Conservation (phyloP, 2,797 vertebrate genomes). For the Pristis pectinata region DNA sequence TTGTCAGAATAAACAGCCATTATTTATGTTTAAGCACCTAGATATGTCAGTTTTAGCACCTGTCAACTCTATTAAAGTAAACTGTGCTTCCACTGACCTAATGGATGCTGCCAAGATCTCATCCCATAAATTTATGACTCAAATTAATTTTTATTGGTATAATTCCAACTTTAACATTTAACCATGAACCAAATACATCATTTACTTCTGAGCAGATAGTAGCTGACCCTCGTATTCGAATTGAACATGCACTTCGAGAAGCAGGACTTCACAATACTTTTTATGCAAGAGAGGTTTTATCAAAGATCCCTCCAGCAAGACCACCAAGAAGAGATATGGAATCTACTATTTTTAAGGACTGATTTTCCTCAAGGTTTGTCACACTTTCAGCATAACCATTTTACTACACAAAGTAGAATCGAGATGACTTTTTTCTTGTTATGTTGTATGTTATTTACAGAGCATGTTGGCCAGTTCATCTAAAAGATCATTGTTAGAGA, state of each 20-base stretch:
- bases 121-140: not conserved
- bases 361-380: conserved; percentile 13
- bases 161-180: not conserved
- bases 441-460: not conserved
- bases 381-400: not conserved
- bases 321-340: conserved; percentile 76
- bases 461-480: not conserved
- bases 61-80: not conserved
- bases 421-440: not conserved
- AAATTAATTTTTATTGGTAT: not conserved
- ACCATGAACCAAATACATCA: not conserved
- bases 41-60: not conserved
- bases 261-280: conserved; percentile 76
- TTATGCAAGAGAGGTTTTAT: conserved; percentile 75
- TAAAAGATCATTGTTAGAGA: not conserved
- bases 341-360: conserved; percentile 61
- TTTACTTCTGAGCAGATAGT: conserved; percentile 68
- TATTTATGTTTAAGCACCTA: not conserved
- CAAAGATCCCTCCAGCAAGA: conserved; percentile 68
- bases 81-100: not conserved
- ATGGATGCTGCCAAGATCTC: not conserved
- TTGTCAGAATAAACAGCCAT: not conserved
- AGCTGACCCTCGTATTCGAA: conserved; percentile 77
- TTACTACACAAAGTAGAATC: not conserved
- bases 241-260: conserved; percentile 76